These are phyloP conservation scores for Odocoileus hemionus DNA, from an alignment of 2,113 vertebrate genomes.

Conservation along the genomic window DNA sequence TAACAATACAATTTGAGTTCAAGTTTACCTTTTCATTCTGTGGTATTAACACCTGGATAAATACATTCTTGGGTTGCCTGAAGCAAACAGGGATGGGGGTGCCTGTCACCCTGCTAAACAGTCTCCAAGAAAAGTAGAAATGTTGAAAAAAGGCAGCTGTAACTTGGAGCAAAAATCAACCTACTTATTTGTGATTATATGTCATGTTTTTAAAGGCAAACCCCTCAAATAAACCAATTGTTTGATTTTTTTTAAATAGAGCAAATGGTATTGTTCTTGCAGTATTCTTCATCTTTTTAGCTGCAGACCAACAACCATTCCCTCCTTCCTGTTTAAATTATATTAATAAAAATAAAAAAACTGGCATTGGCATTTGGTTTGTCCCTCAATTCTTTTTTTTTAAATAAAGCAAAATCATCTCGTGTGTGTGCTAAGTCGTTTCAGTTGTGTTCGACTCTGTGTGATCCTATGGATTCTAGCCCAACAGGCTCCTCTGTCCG, in stretches of 20 bases:
- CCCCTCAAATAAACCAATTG: conserved; percentile 62
- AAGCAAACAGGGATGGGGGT: conserved; percentile 1
- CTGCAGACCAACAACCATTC: background rate
- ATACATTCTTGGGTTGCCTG: conserved; percentile 41
- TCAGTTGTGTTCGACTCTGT: background rate
- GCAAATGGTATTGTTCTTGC: conserved; percentile 43
- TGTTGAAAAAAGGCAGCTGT: conserved; percentile 77
- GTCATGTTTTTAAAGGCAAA: conserved; percentile 80
- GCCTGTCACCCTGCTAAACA: conserved; percentile 70
- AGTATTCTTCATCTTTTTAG: conserved; percentile 48
- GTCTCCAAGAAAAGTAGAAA: conserved; percentile 65
- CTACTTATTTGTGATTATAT: conserved; percentile 84
- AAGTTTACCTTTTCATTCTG: background rate
- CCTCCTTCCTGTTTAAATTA: background rate
- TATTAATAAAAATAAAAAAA: background rate
- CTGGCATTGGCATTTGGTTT: background rate
- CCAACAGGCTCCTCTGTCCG: background rate
- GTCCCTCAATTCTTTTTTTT: background rate
- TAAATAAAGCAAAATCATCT: background rate
- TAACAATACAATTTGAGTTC: background rate
- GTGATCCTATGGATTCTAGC: background rate
- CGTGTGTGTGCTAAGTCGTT: background rate
- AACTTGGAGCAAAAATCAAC: conserved; percentile 80
- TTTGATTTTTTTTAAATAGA: conserved; percentile 12
- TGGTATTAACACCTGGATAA: conserved; percentile 53